phyloP scores from a whole-genome alignment of 2,888 invertebrate genomes.

The Gasteruption jaculator region DNA sequence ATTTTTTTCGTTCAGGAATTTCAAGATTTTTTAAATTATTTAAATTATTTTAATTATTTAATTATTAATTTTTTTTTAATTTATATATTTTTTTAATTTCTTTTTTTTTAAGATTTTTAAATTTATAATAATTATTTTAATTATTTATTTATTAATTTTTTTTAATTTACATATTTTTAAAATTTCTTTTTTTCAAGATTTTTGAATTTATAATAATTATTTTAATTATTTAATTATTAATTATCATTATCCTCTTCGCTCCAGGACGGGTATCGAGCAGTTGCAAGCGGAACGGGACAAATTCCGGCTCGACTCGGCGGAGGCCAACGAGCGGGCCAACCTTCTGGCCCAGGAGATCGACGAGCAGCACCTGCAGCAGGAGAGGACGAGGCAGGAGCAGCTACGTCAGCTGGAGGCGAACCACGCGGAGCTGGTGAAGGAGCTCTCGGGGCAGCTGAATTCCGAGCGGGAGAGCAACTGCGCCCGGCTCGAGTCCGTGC shows the following conservation, averaged over 20 bases:
- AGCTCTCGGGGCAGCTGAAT: constrained; percentile 64
- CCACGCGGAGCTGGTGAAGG: constrained; percentile 71
- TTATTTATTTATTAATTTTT: neutral
- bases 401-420: constrained; percentile 68
- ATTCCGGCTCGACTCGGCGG: constrained; percentile 70
- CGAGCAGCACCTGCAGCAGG: constrained; percentile 80
- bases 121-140: constrained; percentile 3
- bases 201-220: constrained; percentile 1
- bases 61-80: too few species aligned
- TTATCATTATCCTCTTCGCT: too few species aligned
- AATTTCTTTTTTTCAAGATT: too few species aligned
- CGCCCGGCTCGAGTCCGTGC: constrained; percentile 58
- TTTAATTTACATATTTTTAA: too few species aligned
- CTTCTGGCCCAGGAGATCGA: constrained; percentile 87
- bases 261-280: constrained; percentile 61
- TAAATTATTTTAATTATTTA: constrained; percentile 7
- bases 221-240: too few species aligned
- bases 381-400: constrained; percentile 67
- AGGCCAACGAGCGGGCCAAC: constrained; percentile 77
- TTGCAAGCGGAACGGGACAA: constrained; percentile 76
- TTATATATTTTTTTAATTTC: too few species aligned
- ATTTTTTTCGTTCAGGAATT: neutral
- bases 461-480: constrained; percentile 72
- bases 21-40: constrained; percentile 1
- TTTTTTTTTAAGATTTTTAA: too few species aligned